Base-by-base conservation (phyloP, 2,888 invertebrate genomes). In the Chaetogeoica ovagalla region DNA sequence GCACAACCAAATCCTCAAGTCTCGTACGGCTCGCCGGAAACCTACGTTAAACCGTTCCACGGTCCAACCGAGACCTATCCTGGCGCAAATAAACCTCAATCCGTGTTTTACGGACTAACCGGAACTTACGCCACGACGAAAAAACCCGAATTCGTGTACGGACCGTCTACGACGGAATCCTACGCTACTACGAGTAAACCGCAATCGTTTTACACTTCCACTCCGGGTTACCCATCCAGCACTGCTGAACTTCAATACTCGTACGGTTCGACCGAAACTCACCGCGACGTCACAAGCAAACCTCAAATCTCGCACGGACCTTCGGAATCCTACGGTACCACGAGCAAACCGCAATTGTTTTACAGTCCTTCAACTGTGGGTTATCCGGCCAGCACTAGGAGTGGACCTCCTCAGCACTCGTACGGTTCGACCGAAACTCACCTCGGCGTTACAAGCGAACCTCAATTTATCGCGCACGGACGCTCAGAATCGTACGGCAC, bases 261-360 rank as follows among this genome's bases (percentile, higher is more conserved):
- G 15, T 66, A 76, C 30, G 59, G 48, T 48, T 62, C 48, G 23
- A 62, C 72, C 13, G 72, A 30, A 60, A 72, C 59, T 43, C 39
- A 57, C 30, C 19, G 7, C 21, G 39, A 62, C 60, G 3, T 2
- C 43, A 13, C 43, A 1, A 57, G 19, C 37, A 59, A 17, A 13
- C 71, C 59, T 2, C 48, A 65, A 30, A 30, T 30, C 30, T 30
- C 30, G 19, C 23, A 63, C 17, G 52, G 11, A 62, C 21, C 60
- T 52, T 39, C 77, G 4, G 77, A 62, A 55, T 43, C 75, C 1
- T 59, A 66, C 39, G 17, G 19, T 37, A 70, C 69, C 8, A 68
- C 77, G 39, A 79, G 62, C 23, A 70, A 21, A 55, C 70, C 77
- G 23, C 55, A 52, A 39, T 57, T 70, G 8, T 79, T 66, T 66